Conservation (phyloP, 2,888 invertebrate species). For the Reticulitermes lucifugus region DNA sequence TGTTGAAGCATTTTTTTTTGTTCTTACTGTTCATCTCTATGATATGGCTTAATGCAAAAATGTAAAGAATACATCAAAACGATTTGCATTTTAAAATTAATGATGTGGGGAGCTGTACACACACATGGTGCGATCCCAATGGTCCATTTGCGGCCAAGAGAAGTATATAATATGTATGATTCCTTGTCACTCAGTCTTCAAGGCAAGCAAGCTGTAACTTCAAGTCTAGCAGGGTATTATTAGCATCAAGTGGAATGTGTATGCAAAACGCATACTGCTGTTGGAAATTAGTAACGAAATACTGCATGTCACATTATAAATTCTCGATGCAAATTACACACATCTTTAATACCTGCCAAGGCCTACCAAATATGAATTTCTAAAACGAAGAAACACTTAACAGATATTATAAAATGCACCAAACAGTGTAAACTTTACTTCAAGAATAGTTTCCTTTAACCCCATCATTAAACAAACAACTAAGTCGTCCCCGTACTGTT, state of each 20-base stretch:
- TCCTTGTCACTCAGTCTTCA: not conserved
- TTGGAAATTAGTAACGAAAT: not conserved
- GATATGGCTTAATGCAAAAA: not conserved
- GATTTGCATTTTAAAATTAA: constrained; percentile 9
- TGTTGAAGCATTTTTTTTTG: not conserved
- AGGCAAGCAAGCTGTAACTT: not conserved
- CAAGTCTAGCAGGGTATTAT: not conserved
- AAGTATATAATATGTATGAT: not conserved
- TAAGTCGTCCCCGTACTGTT: too few species aligned
- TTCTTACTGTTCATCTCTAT: not conserved
- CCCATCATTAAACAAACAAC: too few species aligned
- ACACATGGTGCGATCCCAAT: not conserved
- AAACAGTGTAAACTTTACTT: too few species aligned
- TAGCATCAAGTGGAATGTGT: not conserved
- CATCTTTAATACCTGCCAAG: too few species aligned
- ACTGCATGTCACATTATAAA: not conserved
- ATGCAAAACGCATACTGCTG: not conserved
- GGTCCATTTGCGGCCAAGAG: not conserved
- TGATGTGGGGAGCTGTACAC: not conserved
- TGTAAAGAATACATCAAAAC: not conserved
- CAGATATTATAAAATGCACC: too few species aligned
- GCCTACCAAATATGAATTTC: too few species aligned
- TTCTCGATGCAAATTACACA: not conserved
- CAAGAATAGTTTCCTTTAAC: too few species aligned
- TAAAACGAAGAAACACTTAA: too few species aligned